Conservation (phyloP, 2,113 vertebrate genomes). For the Lucifuga dentata region DNA sequence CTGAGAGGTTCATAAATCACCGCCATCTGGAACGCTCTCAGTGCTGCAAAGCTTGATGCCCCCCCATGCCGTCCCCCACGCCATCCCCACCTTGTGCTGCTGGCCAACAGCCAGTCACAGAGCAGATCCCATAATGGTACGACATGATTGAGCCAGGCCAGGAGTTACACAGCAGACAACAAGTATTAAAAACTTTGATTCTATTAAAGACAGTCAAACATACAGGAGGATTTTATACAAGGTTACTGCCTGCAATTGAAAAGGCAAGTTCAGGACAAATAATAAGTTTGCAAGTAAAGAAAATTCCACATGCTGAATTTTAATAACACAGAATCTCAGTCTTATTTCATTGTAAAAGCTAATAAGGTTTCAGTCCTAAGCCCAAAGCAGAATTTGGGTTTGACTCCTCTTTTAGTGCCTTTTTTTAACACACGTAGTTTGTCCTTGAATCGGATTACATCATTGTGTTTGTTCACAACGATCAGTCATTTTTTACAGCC, state of each 20-base stretch:
- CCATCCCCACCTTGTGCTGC: background rate
- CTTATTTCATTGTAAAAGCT: slow-evolving; percentile 16
- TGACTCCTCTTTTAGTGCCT: background rate
- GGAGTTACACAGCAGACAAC: slow-evolving; percentile 12
- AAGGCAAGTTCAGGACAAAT: background rate
- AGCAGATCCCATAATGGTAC: slow-evolving; percentile 9
- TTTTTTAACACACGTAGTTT: slow-evolving; percentile 5
- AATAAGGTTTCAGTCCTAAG: slow-evolving; percentile 5
- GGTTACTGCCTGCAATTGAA: background rate
- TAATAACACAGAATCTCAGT: slow-evolving; percentile 19
- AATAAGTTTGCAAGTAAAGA: background rate
- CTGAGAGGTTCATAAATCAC: slow-evolving; percentile 67
- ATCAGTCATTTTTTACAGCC: background rate
- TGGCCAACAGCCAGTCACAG: slow-evolving; percentile 59
- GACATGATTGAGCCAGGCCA: slow-evolving; percentile 21
- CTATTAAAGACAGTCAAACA: background rate
- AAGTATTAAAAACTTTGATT: slow-evolving; percentile 24
- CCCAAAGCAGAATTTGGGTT: background rate
- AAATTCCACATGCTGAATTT: background rate
- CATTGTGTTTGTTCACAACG: background rate
- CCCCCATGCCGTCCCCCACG: background rate
- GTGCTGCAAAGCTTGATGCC: slow-evolving; percentile 25
- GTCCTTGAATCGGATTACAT: background rate
- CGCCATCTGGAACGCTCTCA: slow-evolving; percentile 60
- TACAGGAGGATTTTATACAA: background rate